Base-by-base conservation (phyloP, 2,888 invertebrate genomes). In the Globia sparganii region DNA sequence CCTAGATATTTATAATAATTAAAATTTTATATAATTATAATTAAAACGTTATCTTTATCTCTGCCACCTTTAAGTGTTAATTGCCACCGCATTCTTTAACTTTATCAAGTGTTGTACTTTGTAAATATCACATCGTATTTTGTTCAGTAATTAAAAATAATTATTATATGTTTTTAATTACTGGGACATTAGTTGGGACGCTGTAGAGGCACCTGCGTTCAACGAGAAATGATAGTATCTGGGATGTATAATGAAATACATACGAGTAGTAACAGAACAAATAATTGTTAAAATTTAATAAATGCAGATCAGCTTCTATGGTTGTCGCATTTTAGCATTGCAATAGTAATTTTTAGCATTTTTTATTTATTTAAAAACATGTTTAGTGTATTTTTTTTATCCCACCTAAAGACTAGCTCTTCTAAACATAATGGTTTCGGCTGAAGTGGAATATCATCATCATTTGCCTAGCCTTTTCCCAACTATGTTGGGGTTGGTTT, bases 61-160 rank as follows among this genome's bases (percentile, higher is more conserved):
- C 28, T 28, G 46, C 59, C 84, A 85, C 85, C 78, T 86, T 84
- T 81, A 81, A 75, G 81, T 84, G 81, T 78, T 81, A 86, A 86
- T 85, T 86, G 74, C 71, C 8, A 6, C 15, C 37, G 40, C 70
- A 76, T 71, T 75, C 73, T 70, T 72, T 84, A 78, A 72, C 73
- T 70, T 72, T 84, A 78, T 72, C 28, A 62, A 71, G 34, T 31
- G 66, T 62, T 70, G 53, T 69, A 72, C 70, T 77, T 83, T 73
- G 77, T 66, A 83, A 80, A 86, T 78, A 76, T 80, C 68, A 75
- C 66, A 43, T 34, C 43, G 49, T 69, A 65, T 72, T 78, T 66
- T 56, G 72, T 70, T 76, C n/a, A 72, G 49, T 78, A 85, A 82
- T 82, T 82, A 86, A 75, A 80, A 83, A 75, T 70, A 62, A 80